Conservation (phyloP, 2,888 invertebrate species). For the Ophion ellenae region DNA sequence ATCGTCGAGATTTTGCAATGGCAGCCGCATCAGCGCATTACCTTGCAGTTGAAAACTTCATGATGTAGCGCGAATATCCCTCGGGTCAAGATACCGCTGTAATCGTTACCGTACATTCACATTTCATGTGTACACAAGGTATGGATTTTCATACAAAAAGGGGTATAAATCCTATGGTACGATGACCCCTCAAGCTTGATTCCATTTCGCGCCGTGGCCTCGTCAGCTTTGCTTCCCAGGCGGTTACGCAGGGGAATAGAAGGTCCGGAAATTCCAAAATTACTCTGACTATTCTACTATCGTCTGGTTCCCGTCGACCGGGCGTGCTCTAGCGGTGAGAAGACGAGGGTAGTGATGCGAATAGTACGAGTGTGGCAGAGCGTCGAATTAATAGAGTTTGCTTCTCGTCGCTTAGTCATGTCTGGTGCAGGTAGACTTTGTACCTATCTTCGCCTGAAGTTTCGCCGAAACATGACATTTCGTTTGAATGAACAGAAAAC, state of each 20-base stretch:
- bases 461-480: constrained; percentile 23
- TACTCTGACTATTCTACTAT: constrained; percentile 13
- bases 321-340: constrained; percentile 15
- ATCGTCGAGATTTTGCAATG: constrained; percentile 25
- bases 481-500: not conserved
- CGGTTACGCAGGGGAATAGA: constrained; percentile 1
- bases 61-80: constrained; percentile 30
- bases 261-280: constrained; percentile 54
- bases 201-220: constrained; percentile 5
- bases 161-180: constrained; percentile 31
- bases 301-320: constrained; percentile 30
- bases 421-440: constrained; percentile 52
- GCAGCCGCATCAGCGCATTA: constrained; percentile 18
- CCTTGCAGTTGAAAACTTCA: constrained; percentile 40
- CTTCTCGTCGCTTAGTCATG: constrained; percentile 71
- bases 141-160: constrained; percentile 2
- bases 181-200: constrained; percentile 51
- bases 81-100: constrained; percentile 24
- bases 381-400: constrained; percentile 71
- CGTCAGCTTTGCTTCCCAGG: constrained; percentile 20
- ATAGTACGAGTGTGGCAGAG: constrained; percentile 44
- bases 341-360: constrained; percentile 22
- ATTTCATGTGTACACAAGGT: constrained; percentile 10
- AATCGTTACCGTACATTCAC: constrained; percentile 17
- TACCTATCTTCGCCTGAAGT: constrained; percentile 10